Conservation (phyloP, 2,113 vertebrate genomes). For the Excalfactoria chinensis region DNA sequence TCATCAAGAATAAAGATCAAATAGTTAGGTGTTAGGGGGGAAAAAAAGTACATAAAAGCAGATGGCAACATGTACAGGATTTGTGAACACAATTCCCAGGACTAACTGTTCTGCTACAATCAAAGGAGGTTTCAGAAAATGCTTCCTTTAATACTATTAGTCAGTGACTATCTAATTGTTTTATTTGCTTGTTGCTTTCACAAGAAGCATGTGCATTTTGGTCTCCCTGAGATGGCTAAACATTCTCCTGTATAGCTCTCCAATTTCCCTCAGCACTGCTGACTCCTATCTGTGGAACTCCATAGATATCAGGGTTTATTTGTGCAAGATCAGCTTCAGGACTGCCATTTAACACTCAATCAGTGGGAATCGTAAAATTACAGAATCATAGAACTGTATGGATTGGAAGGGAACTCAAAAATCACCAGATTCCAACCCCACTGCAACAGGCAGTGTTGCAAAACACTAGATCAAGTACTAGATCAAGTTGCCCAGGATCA, state of each 20-base stretch:
- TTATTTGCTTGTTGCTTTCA: background rate
- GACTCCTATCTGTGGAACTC: background rate
- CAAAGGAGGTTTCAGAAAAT: background rate
- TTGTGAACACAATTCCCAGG: background rate
- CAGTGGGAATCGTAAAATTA: background rate
- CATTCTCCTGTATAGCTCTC: background rate
- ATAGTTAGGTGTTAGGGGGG: background rate
- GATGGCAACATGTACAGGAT: background rate
- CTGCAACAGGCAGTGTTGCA: no score
- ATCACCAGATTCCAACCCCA: no score
- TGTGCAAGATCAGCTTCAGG: background rate
- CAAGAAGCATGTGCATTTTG: background rate
- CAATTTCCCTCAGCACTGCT: background rate
- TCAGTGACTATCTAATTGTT: background rate
- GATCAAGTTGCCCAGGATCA: no score
- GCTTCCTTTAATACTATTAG: background rate
- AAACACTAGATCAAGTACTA: no score
- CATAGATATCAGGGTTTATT: background rate
- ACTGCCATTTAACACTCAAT: background rate
- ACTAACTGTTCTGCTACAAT: background rate
- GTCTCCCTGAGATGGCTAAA: background rate
- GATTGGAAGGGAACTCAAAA: no score
- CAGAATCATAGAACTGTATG: no score
- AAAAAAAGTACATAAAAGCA: background rate
- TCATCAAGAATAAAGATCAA: background rate